Evolutionary conservation across 1,140 invertebrate genomes (phyloP).

Genomic region (Trachymyrmex septentrionalis): DNA sequence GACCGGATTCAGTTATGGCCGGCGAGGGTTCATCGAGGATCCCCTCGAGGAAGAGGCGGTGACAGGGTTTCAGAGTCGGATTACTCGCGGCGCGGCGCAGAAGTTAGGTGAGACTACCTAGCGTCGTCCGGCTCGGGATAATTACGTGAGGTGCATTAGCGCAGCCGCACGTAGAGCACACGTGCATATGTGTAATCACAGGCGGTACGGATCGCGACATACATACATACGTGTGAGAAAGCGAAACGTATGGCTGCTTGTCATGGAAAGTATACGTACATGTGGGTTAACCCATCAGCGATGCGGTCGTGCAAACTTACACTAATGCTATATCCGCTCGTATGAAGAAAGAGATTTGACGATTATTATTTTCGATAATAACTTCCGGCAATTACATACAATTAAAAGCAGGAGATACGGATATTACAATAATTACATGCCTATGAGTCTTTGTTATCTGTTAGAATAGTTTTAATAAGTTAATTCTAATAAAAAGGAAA

Average conservation of each 20-base stretch:
- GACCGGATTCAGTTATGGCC: constrained; percentile 48
- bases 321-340: background rate
- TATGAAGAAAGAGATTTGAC: background rate
- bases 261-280: constrained; percentile 40
- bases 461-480: background rate
- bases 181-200: constrained; percentile 58
- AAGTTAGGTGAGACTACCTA: constrained; percentile 70
- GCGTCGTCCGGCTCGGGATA: constrained; percentile 73
- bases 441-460: background rate
- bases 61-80: constrained; percentile 71
- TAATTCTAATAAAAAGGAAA: background rate
- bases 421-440: constrained; percentile 24
- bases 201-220: background rate
- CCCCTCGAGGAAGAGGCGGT: constrained; percentile 46
- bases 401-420: background rate
- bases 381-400: background rate
- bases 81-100: constrained; percentile 69
- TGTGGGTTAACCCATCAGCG: constrained; percentile 36
- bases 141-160: constrained; percentile 77
- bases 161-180: constrained; percentile 53
- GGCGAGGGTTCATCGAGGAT: constrained; percentile 26
- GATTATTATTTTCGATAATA: constrained; percentile 48
- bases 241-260: constrained; percentile 5
- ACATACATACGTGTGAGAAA: background rate
- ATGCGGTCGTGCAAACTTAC: constrained; percentile 38